phyloP scores from a whole-genome alignment of 2,113 vertebrate species.

The Eurystomus gularis region DNA sequence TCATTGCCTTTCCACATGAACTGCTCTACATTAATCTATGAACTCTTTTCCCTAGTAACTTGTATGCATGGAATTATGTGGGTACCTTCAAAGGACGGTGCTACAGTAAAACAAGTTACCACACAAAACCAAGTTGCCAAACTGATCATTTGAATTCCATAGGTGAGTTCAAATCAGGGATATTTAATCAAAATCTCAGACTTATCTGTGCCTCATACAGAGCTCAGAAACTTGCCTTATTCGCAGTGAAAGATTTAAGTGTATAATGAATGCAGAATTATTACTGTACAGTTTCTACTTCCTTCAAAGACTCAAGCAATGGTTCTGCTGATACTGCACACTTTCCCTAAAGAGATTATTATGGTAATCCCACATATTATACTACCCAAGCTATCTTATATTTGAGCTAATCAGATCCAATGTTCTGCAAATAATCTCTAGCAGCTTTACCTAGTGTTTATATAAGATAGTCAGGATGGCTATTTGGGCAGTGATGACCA shows the following conservation, averaged over 20 bases:
- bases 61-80: background rate
- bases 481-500: slow-evolving; percentile 10
- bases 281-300: background rate
- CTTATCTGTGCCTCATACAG: background rate
- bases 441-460: slow-evolving; percentile 71
- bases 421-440: slow-evolving; percentile 81
- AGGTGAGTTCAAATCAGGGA: background rate
- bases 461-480: slow-evolving; percentile 56
- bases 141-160: background rate
- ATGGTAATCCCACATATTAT: slow-evolving; percentile 93
- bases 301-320: slow-evolving; percentile 44
- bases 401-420: slow-evolving; percentile 85
- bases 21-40: background rate
- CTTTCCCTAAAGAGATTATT: slow-evolving; percentile 94
- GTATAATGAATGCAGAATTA: slow-evolving; percentile 35
- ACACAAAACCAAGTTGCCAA: background rate
- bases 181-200: background rate
- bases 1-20: background rate
- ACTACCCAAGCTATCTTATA: slow-evolving; percentile 79
- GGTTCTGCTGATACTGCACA: slow-evolving; percentile 90
- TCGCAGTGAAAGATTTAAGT: background rate
- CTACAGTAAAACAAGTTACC: background rate
- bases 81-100: background rate
- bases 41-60: background rate
- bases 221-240: background rate